Evolutionary conservation across 2,888 invertebrate species (phyloP).

Genomic region (Euplexia lucipara): DNA sequence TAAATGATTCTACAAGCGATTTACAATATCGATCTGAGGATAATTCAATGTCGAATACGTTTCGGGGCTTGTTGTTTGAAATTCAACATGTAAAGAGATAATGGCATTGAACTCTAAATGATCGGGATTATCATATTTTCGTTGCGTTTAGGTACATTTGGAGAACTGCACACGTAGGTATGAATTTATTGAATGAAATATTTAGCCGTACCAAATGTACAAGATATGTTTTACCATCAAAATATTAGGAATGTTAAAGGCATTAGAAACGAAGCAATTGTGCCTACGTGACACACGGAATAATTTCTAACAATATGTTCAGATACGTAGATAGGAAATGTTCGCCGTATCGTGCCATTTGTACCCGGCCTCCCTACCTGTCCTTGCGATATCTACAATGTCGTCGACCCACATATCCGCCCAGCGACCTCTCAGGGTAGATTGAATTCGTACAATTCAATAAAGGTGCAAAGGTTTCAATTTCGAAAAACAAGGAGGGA

Average conservation of each 20-base stretch:
- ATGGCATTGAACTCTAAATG: slow-evolving; percentile 61
- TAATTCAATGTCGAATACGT: slow-evolving; percentile 66
- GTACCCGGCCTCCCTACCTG: slow-evolving; percentile 58
- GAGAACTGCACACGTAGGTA: slow-evolving; percentile 17
- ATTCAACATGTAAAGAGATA: slow-evolving; percentile 58
- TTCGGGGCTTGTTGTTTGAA: slow-evolving; percentile 62
- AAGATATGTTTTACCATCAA: neutral
- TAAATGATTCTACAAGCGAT: slow-evolving; percentile 63
- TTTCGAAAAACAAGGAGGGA: slow-evolving; percentile 57
- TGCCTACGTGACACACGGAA: slow-evolving; percentile 36
- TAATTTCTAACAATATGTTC: slow-evolving; percentile 47
- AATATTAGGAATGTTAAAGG: slow-evolving; percentile 7
- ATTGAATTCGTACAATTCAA: slow-evolving; percentile 66
- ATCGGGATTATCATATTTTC: slow-evolving; percentile 46
- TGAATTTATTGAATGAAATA: slow-evolving; percentile 37
- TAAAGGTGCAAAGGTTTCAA: slow-evolving; percentile 61
- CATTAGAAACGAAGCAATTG: slow-evolving; percentile 31
- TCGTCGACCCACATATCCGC: slow-evolving; percentile 63
- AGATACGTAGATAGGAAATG: slow-evolving; percentile 52
- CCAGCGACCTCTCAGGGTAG: slow-evolving; percentile 62
- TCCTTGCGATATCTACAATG: slow-evolving; percentile 61
- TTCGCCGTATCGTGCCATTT: slow-evolving; percentile 56
- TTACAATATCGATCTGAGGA: slow-evolving; percentile 68
- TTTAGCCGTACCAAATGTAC: slow-evolving; percentile 5
- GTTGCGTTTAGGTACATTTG: slow-evolving; percentile 18